Evolutionary conservation across 1,140 invertebrate species (phyloP), one percentile per base, ranked within the genome.

Genomic region (Dendrolimus kikuchii): DNA sequence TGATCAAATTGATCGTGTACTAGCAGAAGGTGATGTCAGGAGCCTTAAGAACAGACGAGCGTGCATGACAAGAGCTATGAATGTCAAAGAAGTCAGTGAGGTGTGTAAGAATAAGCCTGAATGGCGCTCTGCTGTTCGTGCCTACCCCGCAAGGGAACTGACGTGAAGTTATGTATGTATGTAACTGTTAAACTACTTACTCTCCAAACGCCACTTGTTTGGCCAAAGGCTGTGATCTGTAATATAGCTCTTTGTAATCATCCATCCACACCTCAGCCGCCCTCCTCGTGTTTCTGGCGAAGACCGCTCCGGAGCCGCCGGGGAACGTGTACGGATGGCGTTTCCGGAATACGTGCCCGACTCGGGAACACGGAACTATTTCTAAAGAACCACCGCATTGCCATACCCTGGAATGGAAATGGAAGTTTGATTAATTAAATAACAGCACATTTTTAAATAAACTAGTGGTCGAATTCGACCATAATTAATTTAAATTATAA

Each of bases 251-350:
- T 80, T 98, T 98, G 84, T 96, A 98, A 53, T 96, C 94, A 75
- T 97, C 96, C 95, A 98, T 96, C 96, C 96, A 98, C 43, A 98
- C 96, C 88, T 98, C 96, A n/a, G 95, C 94, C 2, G 95, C 94
- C 48, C 96, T 86, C 58, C 95, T 88, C 6, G 95, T 97, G 80
- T 98, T 97, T 62, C 93, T 88, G 2, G 95, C 95, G 74, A 97
- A 97, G 36, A 96, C 95, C 62, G 95, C 96, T 9, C 96, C 95
- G 43, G 95, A 95, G 5, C 95, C 95, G 1, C 97, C 96, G 0
- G 96, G 95, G 88, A 98, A 99, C 42, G 96, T 96, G 83, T 98
- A 98, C 0, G 97, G 97, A 81, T 98, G 96, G 47, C 95, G 92
- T 85, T 99, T 99, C 6, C 98, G 91, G 84, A 96, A 94, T 46